phyloP scores from a whole-genome alignment of 1,140 invertebrate species.

The Lepidurus couesii region DNA sequence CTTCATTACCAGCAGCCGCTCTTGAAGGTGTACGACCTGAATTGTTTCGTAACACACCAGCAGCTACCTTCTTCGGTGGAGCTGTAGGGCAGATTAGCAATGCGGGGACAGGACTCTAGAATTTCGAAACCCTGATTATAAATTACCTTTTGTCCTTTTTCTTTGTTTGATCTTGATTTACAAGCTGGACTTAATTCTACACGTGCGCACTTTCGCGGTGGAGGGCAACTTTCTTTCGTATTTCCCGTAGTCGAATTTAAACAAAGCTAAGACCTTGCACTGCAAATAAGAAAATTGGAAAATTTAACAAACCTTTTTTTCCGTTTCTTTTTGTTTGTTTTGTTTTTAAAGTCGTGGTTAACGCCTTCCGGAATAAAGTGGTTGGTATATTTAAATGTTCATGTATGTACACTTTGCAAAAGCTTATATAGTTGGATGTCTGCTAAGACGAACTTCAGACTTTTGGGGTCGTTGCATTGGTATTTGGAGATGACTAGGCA shows the following conservation, averaged over 20 bases:
- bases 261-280: background rate
- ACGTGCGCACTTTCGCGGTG: background rate
- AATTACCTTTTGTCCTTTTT: background rate
- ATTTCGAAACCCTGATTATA: background rate
- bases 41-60: background rate
- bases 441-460: background rate
- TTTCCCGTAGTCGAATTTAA: background rate
- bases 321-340: background rate
- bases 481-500: background rate
- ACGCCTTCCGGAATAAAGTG: slow-evolving; percentile 1
- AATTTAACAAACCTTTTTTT: too few species aligned
- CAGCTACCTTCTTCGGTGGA: background rate
- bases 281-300: background rate
- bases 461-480: background rate
- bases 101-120: background rate
- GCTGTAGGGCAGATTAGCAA: slow-evolving; percentile 10
- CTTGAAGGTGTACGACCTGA: slow-evolving; percentile 31
- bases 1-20: slow-evolving; percentile 50
- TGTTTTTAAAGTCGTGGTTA: background rate
- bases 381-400: slow-evolving; percentile 16
- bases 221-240: background rate
- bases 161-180: background rate
- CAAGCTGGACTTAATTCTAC: background rate
- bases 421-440: background rate
- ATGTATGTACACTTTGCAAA: background rate